Percentiles rank a stretch among this genome's conserved stretches.
Conservation (phyloP, 2,113 vertebrate species). For the Ciconia boyciana region DNA sequence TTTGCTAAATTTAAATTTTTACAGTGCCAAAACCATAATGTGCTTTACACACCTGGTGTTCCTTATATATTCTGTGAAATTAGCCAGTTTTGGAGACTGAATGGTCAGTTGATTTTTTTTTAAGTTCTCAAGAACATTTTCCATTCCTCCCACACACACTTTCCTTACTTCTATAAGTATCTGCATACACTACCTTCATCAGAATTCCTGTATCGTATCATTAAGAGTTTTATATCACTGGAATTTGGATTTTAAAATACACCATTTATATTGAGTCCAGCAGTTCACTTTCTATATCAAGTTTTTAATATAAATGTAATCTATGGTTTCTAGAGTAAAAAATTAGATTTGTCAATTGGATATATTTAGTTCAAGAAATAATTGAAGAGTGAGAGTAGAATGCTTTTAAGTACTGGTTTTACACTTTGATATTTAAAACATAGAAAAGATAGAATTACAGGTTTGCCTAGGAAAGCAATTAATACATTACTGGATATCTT, state of each 20-base stretch:
- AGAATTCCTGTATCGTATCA: background rate
- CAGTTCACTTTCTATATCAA: background rate
- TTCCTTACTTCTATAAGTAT: background rate
- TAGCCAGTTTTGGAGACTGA: background rate
- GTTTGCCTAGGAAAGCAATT: background rate
- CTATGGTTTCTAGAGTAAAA: background rate
- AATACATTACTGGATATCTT: background rate
- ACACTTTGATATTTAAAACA: background rate
- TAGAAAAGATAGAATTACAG: background rate
- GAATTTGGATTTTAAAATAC: background rate
- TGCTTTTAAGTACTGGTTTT: background rate
- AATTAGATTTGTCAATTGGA: background rate
- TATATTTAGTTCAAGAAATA: background rate
- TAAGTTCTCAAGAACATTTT: background rate
- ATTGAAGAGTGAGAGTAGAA: background rate
- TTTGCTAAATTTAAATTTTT: background rate
- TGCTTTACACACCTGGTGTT: background rate
- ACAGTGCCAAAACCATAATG: background rate
- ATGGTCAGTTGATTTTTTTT: background rate
- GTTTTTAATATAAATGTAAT: background rate
- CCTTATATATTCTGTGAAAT: background rate
- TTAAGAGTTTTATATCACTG: background rate
- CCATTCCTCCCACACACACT: accelerated
- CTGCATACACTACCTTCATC: background rate
- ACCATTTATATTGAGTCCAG: background rate